These are phyloP conservation scores for Slavum lentiscoides DNA, from an alignment of 2,888 invertebrate genomes.

Conservation along the genomic window DNA sequence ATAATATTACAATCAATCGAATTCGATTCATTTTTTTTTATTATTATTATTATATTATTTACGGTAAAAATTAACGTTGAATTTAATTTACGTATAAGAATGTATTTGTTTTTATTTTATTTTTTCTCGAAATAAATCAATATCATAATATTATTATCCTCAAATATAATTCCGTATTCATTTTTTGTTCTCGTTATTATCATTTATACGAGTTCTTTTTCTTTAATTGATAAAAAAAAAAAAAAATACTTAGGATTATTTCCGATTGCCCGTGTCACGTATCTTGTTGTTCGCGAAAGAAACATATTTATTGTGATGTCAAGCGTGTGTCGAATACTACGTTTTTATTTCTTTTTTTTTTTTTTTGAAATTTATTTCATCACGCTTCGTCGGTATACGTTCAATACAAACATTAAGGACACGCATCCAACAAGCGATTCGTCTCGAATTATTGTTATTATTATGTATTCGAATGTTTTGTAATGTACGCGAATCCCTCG, in stretches of 20 bases:
- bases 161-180: background rate
- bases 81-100: conserved; percentile 38
- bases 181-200: background rate
- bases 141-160: conserved; percentile 32
- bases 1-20: background rate
- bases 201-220: background rate
- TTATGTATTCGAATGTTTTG: too few species aligned
- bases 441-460: too few species aligned
- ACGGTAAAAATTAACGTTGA: conserved; percentile 42
- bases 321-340: background rate
- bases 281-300: conserved; percentile 5
- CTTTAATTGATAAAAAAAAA: background rate
- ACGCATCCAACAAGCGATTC: too few species aligned
- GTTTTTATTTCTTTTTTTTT: too few species aligned
- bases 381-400: too few species aligned
- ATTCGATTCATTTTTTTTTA: conserved; percentile 2
- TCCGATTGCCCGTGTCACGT: background rate
- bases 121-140: conserved; percentile 46
- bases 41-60: conserved; percentile 32
- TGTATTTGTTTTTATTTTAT: conserved; percentile 15
- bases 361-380: too few species aligned
- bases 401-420: too few species aligned
- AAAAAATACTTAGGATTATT: conserved; percentile 16
- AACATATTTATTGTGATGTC: background rate
- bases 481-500: too few species aligned